Evolutionary conservation across 2,113 vertebrate species (phyloP).

Genomic region (Microtus oregoni): DNA sequence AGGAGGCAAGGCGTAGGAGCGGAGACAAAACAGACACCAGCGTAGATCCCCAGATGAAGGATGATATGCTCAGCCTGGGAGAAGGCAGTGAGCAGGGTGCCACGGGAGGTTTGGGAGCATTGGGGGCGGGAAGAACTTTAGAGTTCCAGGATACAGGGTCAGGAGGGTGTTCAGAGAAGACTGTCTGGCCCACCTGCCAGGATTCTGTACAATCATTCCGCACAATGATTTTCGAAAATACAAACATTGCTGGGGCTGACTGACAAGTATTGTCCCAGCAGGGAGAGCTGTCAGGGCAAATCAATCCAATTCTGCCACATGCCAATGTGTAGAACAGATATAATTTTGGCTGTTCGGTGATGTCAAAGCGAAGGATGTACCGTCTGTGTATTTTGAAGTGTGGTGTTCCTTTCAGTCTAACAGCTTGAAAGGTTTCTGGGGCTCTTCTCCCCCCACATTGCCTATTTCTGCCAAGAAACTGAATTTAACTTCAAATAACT

Average conservation of each 20-base stretch:
- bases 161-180: neutral
- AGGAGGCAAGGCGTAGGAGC: too few relatives aligned
- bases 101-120: neutral
- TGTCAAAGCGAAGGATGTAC: slow-evolving; percentile 81
- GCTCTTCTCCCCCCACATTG: neutral
- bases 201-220: slow-evolving; percentile 54
- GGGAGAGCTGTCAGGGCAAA: slow-evolving; percentile 64
- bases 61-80: neutral
- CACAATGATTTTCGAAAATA: slow-evolving; percentile 77
- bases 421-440: slow-evolving; percentile 76
- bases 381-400: slow-evolving; percentile 80
- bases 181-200: slow-evolving; percentile 73
- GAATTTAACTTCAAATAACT: slow-evolving; percentile 54
- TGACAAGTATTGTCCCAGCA: slow-evolving; percentile 76
- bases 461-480: slow-evolving; percentile 62
- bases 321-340: slow-evolving; percentile 78
- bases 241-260: slow-evolving; percentile 59
- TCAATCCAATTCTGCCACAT: slow-evolving; percentile 76
- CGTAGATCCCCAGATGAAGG: neutral
- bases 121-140: neutral
- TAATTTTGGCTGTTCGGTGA: slow-evolving; percentile 80
- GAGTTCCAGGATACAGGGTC: neutral
- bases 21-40: neutral
- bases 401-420: slow-evolving; percentile 75
- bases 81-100: neutral